Conservation (phyloP, 2,888 invertebrate species). For the Salpingus planirostris region DNA sequence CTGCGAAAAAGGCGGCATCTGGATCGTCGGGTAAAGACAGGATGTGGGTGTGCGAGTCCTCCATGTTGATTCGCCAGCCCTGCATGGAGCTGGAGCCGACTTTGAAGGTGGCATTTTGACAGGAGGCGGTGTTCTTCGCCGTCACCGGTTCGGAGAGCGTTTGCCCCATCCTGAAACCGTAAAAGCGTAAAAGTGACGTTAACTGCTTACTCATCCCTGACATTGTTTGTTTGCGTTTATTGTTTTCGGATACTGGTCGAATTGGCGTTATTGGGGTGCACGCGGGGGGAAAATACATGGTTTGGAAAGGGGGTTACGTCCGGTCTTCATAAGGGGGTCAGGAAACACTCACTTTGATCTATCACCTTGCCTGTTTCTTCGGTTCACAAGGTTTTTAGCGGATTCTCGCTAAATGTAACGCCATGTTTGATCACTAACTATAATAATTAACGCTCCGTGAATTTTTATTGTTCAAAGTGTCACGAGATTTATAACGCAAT, state of each 20-base stretch:
- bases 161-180: conserved; percentile 71
- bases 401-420: conserved; percentile 7
- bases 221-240: no score
- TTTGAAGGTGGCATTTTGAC: conserved; percentile 59
- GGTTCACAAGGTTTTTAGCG: no score
- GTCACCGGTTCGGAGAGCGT: conserved; percentile 96
- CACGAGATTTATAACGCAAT: conserved; percentile 19
- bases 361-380: no score
- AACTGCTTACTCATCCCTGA: no score
- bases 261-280: no score
- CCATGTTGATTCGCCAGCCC: conserved; percentile 99
- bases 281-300: no score
- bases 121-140: conserved; percentile 73
- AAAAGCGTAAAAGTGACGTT: no score
- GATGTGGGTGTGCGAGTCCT: conserved; percentile 96
- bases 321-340: no score
- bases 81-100: conserved; percentile 99
- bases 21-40: conserved; percentile 89
- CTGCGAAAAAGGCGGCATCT: conserved; percentile 86
- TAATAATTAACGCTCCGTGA: conserved; percentile 5
- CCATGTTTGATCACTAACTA: conserved; percentile 4
- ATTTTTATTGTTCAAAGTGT: conserved; percentile 14
- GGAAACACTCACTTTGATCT: no score
- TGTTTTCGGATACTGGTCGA: no score
- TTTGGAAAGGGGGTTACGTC: no score